Conservation (phyloP, 2,888 invertebrate genomes). For the Aleiodes testaceus region DNA sequence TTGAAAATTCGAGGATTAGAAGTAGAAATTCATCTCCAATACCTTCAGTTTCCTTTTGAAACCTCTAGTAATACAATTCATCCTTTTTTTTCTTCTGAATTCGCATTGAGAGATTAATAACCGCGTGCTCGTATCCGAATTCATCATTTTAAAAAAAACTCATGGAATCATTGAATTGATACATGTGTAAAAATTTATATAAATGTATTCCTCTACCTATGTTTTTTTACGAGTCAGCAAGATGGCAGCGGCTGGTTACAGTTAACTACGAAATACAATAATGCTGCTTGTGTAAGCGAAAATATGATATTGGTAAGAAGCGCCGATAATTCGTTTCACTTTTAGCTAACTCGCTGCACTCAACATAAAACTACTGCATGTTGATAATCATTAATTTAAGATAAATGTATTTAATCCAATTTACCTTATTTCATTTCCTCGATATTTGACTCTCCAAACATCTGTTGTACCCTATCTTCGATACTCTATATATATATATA, state of each 20-base stretch:
- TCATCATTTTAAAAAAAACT: neutral
- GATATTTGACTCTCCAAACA: conserved; percentile 8
- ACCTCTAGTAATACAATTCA: neutral
- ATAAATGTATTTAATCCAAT: neutral
- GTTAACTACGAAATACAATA: conserved; percentile 49
- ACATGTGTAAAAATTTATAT: conserved; percentile 20
- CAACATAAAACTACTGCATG: conserved; percentile 49
- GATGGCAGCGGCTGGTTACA: conserved; percentile 75
- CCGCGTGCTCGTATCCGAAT: neutral
- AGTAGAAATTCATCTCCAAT: too few species aligned
- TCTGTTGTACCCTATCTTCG: neutral
- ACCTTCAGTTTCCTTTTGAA: too few species aligned
- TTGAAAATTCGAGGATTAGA: too few species aligned
- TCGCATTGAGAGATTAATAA: too few species aligned
- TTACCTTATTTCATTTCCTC: neutral
- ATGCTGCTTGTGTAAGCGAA: conserved; percentile 59
- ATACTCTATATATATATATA: neutral
- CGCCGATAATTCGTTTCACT: conserved; percentile 48
- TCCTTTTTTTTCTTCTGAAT: neutral
- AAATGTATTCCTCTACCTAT: conserved; percentile 3
- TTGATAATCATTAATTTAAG: conserved; percentile 14
- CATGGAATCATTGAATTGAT: conserved; percentile 27
- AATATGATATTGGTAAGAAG: conserved; percentile 49
- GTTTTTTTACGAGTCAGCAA: conserved; percentile 73
- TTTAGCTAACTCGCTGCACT: conserved; percentile 66